Evolutionary conservation across 2,797 vertebrate genomes (phyloP).

Genomic region (Vireo griseus): DNA sequence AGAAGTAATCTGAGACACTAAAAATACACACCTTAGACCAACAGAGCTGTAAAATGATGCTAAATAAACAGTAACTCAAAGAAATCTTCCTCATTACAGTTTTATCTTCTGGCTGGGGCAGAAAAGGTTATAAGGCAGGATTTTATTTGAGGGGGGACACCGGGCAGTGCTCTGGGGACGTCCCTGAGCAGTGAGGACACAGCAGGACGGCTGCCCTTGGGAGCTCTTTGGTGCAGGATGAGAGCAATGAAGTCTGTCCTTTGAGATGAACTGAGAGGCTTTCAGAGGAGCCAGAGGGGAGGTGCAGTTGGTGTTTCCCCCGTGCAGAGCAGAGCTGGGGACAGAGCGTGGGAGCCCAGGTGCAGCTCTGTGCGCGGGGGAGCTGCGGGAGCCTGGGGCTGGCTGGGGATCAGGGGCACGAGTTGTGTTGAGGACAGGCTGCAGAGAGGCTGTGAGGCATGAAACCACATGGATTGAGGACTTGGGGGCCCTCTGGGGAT

Average conservation of each 20-base stretch:
- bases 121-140: not conserved
- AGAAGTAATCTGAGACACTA: not conserved
- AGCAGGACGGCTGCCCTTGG: not conserved
- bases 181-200: not conserved
- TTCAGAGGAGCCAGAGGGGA: not conserved
- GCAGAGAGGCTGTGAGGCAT: not conserved
- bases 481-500: not conserved
- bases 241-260: not conserved
- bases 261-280: not conserved
- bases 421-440: not conserved
- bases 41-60: not conserved
- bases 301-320: not conserved
- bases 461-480: accelerated
- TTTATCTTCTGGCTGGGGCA: not conserved
- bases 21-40: not conserved
- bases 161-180: not conserved
- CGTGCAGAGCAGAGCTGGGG: not conserved
- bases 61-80: not conserved
- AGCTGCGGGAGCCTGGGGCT: not conserved
- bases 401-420: not conserved
- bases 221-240: not conserved
- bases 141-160: too few species aligned
- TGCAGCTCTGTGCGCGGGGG: not conserved
- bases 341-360: not conserved
- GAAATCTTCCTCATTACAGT: not conserved